phyloP scores from a whole-genome alignment of 2,113 vertebrate genomes.

The Myotis davidii region DNA sequence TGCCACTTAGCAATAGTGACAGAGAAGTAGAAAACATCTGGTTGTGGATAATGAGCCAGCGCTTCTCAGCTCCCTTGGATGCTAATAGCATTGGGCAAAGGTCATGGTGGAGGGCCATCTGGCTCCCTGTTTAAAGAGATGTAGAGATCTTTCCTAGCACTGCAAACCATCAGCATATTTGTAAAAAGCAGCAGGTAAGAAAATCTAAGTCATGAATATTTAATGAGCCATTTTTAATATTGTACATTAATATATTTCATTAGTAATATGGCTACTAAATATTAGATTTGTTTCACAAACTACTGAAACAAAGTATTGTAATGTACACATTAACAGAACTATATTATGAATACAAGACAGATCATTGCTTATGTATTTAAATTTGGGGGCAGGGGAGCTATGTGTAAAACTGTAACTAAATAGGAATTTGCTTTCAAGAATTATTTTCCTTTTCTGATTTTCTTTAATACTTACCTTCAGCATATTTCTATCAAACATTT shows the following conservation, averaged over 20 bases:
- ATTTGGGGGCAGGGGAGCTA: neutral
- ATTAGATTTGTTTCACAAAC: neutral
- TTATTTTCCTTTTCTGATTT: neutral
- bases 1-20: slow-evolving; percentile 74
- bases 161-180: neutral
- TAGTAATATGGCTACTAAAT: neutral
- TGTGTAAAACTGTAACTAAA: neutral
- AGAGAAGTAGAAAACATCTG: slow-evolving; percentile 78
- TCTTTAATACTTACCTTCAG: neutral
- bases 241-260: neutral
- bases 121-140: slow-evolving; percentile 30
- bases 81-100: slow-evolving; percentile 77
- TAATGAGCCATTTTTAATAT: slow-evolving; percentile 8
- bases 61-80: slow-evolving; percentile 67
- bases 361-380: neutral
- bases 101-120: slow-evolving; percentile 77
- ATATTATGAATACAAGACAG: neutral
- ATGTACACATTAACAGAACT: neutral
- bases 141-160: neutral
- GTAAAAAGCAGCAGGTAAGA: slow-evolving; percentile 16
- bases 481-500: neutral
- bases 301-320: neutral
- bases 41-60: slow-evolving; percentile 76
- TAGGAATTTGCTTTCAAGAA: neutral
- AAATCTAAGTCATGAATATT: slow-evolving; percentile 48